A percentile compares a stretch with the other conserved stretches of the same genome.
Conservation (phyloP, 2,797 vertebrate genomes). For the Vespertilio murinus region DNA sequence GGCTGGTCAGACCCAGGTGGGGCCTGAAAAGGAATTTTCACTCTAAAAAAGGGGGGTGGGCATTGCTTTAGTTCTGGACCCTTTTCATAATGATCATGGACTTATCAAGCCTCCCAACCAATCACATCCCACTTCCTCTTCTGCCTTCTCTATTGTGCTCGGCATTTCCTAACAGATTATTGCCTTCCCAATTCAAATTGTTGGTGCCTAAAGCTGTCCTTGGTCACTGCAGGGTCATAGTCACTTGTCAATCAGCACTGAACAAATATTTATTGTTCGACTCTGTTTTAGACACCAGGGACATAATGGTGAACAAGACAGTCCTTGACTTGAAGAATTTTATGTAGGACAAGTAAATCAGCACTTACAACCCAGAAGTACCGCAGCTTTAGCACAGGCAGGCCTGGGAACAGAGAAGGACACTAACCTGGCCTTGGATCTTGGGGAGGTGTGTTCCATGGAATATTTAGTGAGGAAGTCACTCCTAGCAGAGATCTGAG, state of each 20-base stretch:
- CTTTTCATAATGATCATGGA: not conserved
- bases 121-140: not conserved
- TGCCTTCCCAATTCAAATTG: not conserved
- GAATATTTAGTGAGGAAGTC: not conserved
- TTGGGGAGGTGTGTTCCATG: not conserved
- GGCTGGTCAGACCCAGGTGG: not conserved
- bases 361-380: not conserved
- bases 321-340: not conserved
- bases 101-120: not conserved
- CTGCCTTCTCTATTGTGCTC: not conserved
- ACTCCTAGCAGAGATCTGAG: not conserved
- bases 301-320: not conserved
- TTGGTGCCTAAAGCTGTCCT: not conserved
- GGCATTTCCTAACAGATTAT: not conserved
- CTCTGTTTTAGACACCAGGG: not conserved
- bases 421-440: not conserved
- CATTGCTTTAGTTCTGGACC: not conserved
- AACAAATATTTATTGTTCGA: not conserved
- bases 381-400: not conserved
- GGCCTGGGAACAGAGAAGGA: not conserved
- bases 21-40: fast-evolving
- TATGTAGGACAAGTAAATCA: not conserved
- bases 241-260: not conserved
- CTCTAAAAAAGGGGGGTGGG: not conserved
- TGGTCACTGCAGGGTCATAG: not conserved